phyloP scores from a whole-genome alignment of 2,113 vertebrate species.

The Erpornis zantholeuca region DNA sequence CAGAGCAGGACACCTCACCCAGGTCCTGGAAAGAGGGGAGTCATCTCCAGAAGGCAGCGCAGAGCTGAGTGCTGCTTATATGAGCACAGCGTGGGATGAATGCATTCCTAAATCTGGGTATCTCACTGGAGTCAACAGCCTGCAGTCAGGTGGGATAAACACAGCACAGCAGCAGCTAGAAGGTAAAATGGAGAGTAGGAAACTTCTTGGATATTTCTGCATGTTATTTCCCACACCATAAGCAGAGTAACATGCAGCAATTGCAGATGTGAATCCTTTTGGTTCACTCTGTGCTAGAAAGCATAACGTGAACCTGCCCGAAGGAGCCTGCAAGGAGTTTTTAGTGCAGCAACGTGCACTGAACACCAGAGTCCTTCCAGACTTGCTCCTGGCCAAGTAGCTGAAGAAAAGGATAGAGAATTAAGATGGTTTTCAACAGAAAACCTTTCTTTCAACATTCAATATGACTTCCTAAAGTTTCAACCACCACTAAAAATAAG shows the following conservation, averaged over 20 bases:
- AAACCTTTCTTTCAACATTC: background rate
- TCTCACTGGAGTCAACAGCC: background rate
- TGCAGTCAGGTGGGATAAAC: background rate
- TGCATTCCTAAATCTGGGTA: background rate
- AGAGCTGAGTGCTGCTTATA: background rate
- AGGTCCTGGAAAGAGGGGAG: background rate
- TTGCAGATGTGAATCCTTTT: background rate
- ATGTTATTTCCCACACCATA: background rate
- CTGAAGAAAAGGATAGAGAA: background rate
- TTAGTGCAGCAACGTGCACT: rapidly evolving
- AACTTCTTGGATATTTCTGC: background rate
- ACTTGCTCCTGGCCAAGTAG: background rate
- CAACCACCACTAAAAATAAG: background rate
- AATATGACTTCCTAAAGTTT: background rate
- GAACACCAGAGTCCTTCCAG: background rate
- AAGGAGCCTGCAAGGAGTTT: background rate
- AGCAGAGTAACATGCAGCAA: background rate
- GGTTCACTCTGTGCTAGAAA: background rate
- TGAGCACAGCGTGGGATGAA: rapidly evolving
- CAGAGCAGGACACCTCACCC: background rate
- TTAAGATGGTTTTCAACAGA: background rate
- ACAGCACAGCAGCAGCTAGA: background rate
- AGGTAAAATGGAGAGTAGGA: background rate
- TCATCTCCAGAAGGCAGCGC: background rate
- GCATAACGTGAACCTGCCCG: background rate